Evolutionary conservation across 2,888 invertebrate genomes (phyloP), one percentile per base, ranked within the genome.

Genomic region (Cataglyphis altisquamis): DNA sequence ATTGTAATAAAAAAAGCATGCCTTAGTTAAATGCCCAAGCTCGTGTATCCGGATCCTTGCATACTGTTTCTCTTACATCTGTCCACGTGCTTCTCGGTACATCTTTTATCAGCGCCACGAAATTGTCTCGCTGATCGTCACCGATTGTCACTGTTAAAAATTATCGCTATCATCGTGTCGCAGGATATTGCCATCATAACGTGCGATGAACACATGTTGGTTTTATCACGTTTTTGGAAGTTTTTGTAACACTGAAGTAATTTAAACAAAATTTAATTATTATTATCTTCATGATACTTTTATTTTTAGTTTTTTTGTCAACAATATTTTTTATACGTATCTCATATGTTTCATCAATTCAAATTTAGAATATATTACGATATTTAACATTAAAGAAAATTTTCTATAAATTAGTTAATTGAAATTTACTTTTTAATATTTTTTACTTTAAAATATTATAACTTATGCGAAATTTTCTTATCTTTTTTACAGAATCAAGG

Each of bases 401-500:
- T n/a, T 45, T 32, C 12, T 25, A 12, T 21, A 6, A 55, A 15
- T 74, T 1, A 29, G 1, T 62, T 41, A 39, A 2, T 0, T 60
- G n/a, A 75, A 41, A 64, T 41, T 52, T 57, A 75, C 12, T 52
- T 73, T 73, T 12, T 18, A n/a, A 5, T 73, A 41, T 29, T 29
- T n/a, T 62, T 18, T 0, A 29, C 29, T 29, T 41, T 8, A 45
- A 73, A 32, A 6, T 10, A 4, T 60, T 21, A 25, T 15, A 18
- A 45, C 1, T 41, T 62, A 29, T n/a, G 6, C 45, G 0, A 5
- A 52, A 36, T 36, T 6, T 5, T 6, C 0, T 57, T 48, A 6
- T 77, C 82, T 52, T 81, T 29, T 36, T 91, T 89, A 73, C 73
- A 94, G 93, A 91, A 90, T 85, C 94, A 92, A 89, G 91, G 92